These are phyloP conservation scores for Emydoidea blandingii DNA, from an alignment of 2,797 vertebrate genomes.

Conservation along the genomic window DNA sequence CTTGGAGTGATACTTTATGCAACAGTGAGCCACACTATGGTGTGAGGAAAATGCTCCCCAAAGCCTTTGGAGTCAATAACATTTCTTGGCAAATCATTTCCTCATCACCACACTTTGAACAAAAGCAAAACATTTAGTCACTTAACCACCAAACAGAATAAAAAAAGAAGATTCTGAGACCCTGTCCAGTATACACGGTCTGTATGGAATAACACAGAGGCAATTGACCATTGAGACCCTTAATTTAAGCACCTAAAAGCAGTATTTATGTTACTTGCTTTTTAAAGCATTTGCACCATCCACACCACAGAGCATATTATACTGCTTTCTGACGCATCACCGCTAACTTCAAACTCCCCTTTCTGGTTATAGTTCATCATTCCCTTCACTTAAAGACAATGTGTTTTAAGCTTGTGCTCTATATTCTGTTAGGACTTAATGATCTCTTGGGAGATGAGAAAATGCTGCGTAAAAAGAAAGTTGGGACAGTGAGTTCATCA, in stretches of 20 bases:
- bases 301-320: background rate
- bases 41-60: background rate
- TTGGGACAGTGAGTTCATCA: accelerated
- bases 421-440: background rate
- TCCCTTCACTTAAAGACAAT: background rate
- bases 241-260: background rate
- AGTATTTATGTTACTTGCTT: background rate
- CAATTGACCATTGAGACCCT: background rate
- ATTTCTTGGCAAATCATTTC: background rate
- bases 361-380: background rate
- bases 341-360: background rate
- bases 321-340: background rate
- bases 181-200: background rate
- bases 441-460: accelerated
- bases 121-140: background rate
- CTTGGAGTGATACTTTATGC: background rate
- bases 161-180: background rate
- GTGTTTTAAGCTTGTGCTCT: background rate
- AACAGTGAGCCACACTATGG: background rate
- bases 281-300: background rate
- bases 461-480: background rate
- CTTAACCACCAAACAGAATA: background rate
- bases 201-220: background rate
- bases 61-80: background rate
- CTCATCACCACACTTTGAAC: background rate